Conservation (phyloP, 2,113 vertebrate genomes). For the Tragelaphus scriptus region DNA sequence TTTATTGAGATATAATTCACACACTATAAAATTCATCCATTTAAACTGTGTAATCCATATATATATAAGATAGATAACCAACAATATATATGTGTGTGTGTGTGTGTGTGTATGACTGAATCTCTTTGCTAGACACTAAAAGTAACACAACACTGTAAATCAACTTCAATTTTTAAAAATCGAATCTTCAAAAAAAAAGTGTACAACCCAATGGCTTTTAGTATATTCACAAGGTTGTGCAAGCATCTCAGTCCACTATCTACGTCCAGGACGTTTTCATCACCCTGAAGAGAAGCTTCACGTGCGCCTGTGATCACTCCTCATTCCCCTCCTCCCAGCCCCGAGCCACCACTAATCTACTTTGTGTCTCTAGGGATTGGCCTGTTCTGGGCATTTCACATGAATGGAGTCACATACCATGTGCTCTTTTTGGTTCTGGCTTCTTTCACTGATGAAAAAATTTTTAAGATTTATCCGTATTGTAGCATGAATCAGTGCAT, state of each 20-base stretch:
- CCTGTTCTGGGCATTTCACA: neutral
- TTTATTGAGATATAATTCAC: neutral
- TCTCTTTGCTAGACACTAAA: neutral
- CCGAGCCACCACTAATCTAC: neutral
- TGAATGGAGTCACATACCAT: neutral
- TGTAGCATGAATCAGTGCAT: neutral
- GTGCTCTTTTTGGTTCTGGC: neutral
- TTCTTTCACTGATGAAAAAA: neutral
- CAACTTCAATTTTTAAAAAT: neutral
- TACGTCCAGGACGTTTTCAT: neutral
- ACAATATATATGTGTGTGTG: neutral
- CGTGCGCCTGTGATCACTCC: neutral
- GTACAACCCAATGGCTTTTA: neutral
- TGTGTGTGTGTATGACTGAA: neutral
- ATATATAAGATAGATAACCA: neutral
- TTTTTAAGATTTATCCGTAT: neutral
- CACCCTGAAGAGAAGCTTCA: neutral
- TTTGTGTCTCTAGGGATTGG: neutral
- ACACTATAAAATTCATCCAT: neutral
- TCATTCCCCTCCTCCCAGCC: rapidly evolving
- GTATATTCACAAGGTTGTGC: neutral
- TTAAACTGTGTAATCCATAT: neutral
- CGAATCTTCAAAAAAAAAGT: neutral
- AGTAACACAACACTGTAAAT: neutral
- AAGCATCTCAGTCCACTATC: neutral